Evolutionary conservation across 2,113 vertebrate species (phyloP), one percentile per base, ranked within the genome.

Genomic region (Paracanthobrama guichenoti): DNA sequence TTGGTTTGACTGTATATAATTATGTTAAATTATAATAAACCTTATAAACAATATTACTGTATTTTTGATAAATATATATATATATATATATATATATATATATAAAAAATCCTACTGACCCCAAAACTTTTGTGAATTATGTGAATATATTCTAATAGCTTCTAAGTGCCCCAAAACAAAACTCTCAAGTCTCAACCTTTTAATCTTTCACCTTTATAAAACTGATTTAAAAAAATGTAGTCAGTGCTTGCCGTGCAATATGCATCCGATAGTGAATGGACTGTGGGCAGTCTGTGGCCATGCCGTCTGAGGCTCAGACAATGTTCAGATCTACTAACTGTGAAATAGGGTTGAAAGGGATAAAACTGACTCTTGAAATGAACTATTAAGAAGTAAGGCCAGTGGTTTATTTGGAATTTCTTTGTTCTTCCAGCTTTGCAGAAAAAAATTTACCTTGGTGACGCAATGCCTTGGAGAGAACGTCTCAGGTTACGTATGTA

Each of bases 391-490:
- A 48, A 26, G 14, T 48, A 64, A 79, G n/a, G 14, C n/a, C 59
- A 48, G 16, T 46, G 57, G 35, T 28, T 13, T 28, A 18, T 79
- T 28, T 18, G n/a, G 39, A 48, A 59, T 18, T 60, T 31, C 22
- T 79, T n/a, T 77, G 53, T 77, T 59, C 75, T 39, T 46, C 10
- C 4, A 64, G 39, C 13, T 50, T 22, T 66, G 42, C 39, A 44
- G 76, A 6, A 62, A 6, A 62, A 79, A 78, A 26, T 44, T 9
- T 77, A 59, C 48, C 39, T 81, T 67, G 24, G 64, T 57, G 76
- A 6, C 6, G 18, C 4, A 8, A n/a, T 46, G 82, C 83, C 31
- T 55, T 84, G 82, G 48, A 81, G 82, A 80, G 44, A 67, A n/a
- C n/a, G n/a, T n/a, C n/a, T n/a, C n/a, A n/a, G n/a, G n/a, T n/a